Conservation (phyloP, 2,888 invertebrate genomes). For the Torymus aiolomorphi region DNA sequence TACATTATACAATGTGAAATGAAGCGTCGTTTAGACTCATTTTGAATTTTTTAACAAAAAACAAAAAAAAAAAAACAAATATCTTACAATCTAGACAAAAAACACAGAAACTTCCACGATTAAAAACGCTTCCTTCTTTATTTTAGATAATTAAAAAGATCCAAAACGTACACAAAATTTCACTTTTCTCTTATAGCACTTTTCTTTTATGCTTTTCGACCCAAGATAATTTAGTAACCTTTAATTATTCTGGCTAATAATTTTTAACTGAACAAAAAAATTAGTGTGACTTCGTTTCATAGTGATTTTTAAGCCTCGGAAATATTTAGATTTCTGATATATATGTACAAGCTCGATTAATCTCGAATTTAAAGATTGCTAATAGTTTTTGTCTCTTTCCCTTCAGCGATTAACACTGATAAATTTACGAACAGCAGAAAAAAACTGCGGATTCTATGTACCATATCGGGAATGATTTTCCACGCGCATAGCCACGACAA, state of each 20-base stretch:
- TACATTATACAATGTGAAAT: constrained; percentile 46
- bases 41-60: constrained; percentile 13
- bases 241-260: constrained; percentile 18
- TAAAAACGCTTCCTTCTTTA: constrained; percentile 24
- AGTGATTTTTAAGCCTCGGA: constrained; percentile 1
- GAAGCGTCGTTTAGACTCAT: constrained; percentile 31
- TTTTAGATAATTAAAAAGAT: constrained; percentile 15
- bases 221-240: constrained; percentile 23
- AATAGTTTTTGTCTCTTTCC: constrained; percentile 19
- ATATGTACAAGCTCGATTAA: constrained; percentile 50
- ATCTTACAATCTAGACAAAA: constrained; percentile 20
- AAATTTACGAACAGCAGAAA: constrained; percentile 39
- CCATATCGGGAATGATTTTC: constrained; percentile 37
- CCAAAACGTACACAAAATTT: constrained; percentile 21
- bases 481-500: background rate
- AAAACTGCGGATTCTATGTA: constrained; percentile 12
- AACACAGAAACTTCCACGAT: constrained; percentile 12
- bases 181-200: too few species aligned
- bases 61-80: constrained; percentile 23
- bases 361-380: constrained; percentile 45
- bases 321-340: constrained; percentile 27
- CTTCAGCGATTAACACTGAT: background rate
- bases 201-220: constrained; percentile 14
- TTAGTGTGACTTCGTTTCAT: constrained; percentile 3
- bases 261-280: constrained; percentile 13